Conservation (phyloP, 1,140 invertebrate genomes). For the Bombus waltoni region DNA sequence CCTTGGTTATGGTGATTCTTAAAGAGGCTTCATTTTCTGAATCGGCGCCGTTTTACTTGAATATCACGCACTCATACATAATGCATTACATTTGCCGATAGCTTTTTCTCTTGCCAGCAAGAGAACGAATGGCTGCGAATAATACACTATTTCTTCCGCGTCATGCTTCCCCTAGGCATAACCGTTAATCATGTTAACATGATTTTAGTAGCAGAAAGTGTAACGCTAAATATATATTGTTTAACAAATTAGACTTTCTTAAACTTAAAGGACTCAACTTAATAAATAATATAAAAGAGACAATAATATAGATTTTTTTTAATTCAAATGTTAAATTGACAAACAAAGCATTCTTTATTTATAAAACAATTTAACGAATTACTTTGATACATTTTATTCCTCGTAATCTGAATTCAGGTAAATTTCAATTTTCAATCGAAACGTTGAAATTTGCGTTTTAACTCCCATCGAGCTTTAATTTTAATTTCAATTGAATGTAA, state of each 20-base stretch:
- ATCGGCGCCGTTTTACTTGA: constrained; percentile 13
- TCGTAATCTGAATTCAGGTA: too few species aligned
- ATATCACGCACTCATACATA: constrained; percentile 66
- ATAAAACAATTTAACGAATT: too few species aligned
- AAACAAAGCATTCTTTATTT: too few species aligned
- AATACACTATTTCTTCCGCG: constrained; percentile 35
- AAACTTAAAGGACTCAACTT: not conserved
- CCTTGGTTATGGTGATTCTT: not conserved
- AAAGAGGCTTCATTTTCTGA: constrained; percentile 21
- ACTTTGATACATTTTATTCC: too few species aligned
- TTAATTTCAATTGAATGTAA: too few species aligned
- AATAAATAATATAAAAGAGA: too few species aligned
- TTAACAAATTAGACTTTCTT: not conserved
- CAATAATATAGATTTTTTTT: too few species aligned
- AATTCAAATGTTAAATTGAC: too few species aligned
- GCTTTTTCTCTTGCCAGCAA: constrained; percentile 36
- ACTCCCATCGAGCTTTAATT: not conserved
- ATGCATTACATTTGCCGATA: constrained; percentile 75
- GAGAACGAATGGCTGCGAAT: constrained; percentile 57
- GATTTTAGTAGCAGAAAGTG: not conserved
- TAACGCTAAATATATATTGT: not conserved
- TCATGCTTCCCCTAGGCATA: not conserved
- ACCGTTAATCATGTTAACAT: constrained; percentile 28
- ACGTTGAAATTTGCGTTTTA: not conserved
- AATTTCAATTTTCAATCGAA: too few species aligned